These are phyloP conservation scores for Semibalanus balanoides DNA, from an alignment of 1,140 invertebrate genomes.

Conservation along the genomic window DNA sequence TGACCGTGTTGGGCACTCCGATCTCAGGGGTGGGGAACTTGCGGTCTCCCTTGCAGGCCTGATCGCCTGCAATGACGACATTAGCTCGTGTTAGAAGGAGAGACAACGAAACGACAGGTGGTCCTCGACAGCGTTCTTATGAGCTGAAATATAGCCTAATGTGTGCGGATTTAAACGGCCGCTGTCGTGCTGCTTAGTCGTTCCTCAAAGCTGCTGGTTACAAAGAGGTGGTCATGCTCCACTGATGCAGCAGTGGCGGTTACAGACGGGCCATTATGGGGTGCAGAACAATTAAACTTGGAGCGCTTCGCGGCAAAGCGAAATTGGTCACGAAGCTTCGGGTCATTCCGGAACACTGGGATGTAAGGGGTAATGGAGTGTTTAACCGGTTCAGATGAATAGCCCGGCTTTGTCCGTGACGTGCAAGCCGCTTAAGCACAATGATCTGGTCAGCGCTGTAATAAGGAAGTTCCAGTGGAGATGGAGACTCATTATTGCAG, in stretches of 20 bases:
- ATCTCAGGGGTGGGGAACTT: slow-evolving; percentile 62
- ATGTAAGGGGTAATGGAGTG: background rate
- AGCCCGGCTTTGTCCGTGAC: background rate
- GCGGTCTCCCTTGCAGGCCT: slow-evolving; percentile 64
- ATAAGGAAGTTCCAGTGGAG: background rate
- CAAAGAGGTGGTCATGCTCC: too few relatives aligned
- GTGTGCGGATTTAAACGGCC: too few relatives aligned
- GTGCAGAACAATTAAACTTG: background rate
- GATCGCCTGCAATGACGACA: slow-evolving; percentile 37
- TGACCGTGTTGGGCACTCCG: slow-evolving; percentile 73
- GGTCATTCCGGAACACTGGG: background rate
- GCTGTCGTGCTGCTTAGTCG: too few relatives aligned
- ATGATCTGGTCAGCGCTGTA: background rate
- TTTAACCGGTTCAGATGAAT: background rate
- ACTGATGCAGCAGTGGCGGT: background rate
- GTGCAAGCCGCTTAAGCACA: background rate
- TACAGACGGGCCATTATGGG: background rate
- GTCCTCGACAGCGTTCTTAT: too few relatives aligned
- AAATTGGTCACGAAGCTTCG: background rate
- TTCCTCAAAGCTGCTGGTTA: too few relatives aligned
- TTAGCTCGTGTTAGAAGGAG: background rate
- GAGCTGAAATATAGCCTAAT: too few relatives aligned
- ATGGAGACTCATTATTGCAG: too few relatives aligned
- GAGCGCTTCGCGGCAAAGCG: background rate
- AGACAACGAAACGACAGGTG: too few relatives aligned